Base-by-base conservation (phyloP, 2,113 vertebrate genomes). In the Astur gentilis region DNA sequence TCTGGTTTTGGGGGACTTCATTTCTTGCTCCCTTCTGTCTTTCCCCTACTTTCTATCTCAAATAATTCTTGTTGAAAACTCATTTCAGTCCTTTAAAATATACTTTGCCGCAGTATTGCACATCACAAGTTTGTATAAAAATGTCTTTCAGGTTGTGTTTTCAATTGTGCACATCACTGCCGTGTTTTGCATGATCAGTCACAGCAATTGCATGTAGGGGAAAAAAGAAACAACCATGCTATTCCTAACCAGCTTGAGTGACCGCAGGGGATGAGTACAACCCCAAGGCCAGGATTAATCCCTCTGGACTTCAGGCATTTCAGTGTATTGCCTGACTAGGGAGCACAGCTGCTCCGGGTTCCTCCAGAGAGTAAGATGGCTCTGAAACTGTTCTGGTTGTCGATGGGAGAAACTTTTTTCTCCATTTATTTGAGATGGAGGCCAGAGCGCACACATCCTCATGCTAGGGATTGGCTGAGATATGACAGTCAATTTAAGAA, bases 111-210 rank as follows among this genome's bases (percentile, higher is more conserved):
- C 23, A 4, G 42, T 50, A 58, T 55, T 82, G 26, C 34, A n/a
- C n/a, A 61, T 58, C 45, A 66, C 13, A 84, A 19, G 9, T 82
- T 66, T 50, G 23, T 67, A 27, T 29, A 60, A 89, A 80, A 84
- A 60, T 26, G 16, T 61, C 47, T 81, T 86, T 71, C 40, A 42
- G 65, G 32, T 45, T 52, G 45, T 84, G 72, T 77, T 87, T 92
- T 65, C 65, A 58, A 2, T 42, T 42, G 55, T 22, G 69, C 57
- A 26, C 20, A 27, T 65, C 62, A 20, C 15, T 65, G 44, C 38
- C 0, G 1, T 42, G 76, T 58, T 62, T 66, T 62, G 47, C 0
- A 0, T 73, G 38, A 45, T 54, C 55, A 47, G 47, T 71, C 55
- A 38, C 0, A 60, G 77, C 22, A 55, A 15, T 69, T 89, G 40